These are phyloP conservation scores for Pristis pectinata DNA, from an alignment of 2,797 vertebrate genomes.

Conservation along the genomic window DNA sequence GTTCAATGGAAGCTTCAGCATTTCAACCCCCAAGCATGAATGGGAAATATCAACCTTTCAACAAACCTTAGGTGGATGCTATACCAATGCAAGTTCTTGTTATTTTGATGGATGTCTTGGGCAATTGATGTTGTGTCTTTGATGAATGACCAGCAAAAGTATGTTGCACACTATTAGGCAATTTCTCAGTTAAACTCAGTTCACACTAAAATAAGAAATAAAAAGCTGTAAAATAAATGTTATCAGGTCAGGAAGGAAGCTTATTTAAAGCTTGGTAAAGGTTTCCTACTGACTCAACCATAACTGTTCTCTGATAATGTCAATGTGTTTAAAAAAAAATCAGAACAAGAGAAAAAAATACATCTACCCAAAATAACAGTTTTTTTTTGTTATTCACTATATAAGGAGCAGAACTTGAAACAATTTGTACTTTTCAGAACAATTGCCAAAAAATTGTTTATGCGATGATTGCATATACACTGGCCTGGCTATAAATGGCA, in stretches of 20 bases:
- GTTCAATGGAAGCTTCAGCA: not conserved
- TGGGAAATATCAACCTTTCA: not conserved
- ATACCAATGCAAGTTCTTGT: not conserved
- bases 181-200: not conserved
- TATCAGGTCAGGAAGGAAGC: not conserved
- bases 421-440: not conserved
- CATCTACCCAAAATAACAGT: not conserved
- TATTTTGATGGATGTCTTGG: not conserved
- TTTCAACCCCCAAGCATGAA: not conserved
- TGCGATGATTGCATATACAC: not conserved
- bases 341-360: not conserved
- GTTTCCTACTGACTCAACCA: not conserved
- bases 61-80: not conserved
- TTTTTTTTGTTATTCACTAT: not conserved
- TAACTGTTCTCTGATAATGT: not conserved
- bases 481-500: not conserved
- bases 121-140: not conserved
- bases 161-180: not conserved
- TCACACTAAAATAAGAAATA: not conserved
- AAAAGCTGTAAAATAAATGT: not conserved
- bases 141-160: not conserved
- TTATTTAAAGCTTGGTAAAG: not conserved
- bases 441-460: slow-evolving; percentile 30
- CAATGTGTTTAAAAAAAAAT: not conserved
- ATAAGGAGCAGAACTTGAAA: not conserved